phyloP scores from a whole-genome alignment of 2,113 vertebrate genomes.

The Polyodon spathula region DNA sequence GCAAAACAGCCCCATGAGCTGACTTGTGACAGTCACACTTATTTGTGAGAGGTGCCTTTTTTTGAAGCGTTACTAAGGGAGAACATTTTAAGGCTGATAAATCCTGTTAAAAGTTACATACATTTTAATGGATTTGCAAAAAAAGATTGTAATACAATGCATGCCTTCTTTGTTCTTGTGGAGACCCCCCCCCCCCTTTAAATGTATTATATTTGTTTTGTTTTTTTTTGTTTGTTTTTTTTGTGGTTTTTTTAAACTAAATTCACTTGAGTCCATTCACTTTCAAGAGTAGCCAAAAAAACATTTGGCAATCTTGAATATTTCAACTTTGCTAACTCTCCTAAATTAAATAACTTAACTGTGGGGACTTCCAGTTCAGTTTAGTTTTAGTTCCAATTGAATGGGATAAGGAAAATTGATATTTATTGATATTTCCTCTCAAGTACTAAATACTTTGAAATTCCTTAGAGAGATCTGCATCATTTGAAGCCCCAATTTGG shows the following conservation, averaged over 20 bases:
- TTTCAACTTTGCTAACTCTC: too few relatives aligned
- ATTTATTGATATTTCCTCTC: conserved; percentile 57
- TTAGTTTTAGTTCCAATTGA: conserved; percentile 19
- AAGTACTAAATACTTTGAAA: conserved; percentile 48
- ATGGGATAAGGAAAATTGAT: conserved; percentile 45
- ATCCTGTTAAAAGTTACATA: not conserved
- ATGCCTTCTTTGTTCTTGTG: conserved; percentile 28
- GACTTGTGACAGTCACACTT: not conserved
- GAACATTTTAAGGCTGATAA: conserved; percentile 1
- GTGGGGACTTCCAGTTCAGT: too few relatives aligned
- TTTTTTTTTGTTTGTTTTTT: conserved; percentile 31
- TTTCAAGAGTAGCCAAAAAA: too few relatives aligned
- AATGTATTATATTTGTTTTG: conserved; percentile 39
- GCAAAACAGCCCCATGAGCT: not conserved
- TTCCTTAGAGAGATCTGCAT: too few relatives aligned
- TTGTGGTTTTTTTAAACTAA: conserved; percentile 22
- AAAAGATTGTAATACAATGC: conserved; percentile 8
- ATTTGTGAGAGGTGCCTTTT: not conserved
- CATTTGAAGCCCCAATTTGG: conserved; percentile 61
- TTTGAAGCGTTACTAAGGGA: conserved; percentile 8
- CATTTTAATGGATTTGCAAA: conserved; percentile 7
- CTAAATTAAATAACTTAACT: too few relatives aligned
- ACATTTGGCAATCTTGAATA: too few relatives aligned
- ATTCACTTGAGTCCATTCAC: too few relatives aligned
- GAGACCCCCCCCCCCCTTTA: conserved; percentile 41